Conservation (phyloP, 1,140 invertebrate genomes). For the Caerostris extrusa region DNA sequence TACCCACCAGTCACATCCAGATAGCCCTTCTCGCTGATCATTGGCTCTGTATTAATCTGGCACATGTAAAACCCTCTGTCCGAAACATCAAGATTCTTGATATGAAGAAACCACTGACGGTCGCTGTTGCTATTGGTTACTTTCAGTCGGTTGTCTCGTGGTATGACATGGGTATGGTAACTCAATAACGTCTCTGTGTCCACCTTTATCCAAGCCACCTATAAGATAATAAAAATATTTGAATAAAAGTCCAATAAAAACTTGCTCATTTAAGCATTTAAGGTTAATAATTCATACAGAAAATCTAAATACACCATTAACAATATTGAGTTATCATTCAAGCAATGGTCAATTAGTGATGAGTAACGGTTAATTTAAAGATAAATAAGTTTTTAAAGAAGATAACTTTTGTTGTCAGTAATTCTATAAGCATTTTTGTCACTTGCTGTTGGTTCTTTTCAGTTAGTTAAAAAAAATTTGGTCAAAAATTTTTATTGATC, state of each 20-base stretch:
- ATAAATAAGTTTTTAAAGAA: no score
- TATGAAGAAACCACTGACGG: conserved; percentile 88
- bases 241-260: background rate
- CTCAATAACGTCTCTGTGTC: conserved; percentile 95
- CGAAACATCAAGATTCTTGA: conserved; percentile 93
- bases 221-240: background rate
- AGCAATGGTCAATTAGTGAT: no score
- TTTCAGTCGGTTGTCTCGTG: conserved; percentile 89
- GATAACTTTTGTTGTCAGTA: no score
- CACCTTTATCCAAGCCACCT: conserved; percentile 96
- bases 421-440: no score
- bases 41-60: conserved; percentile 97
- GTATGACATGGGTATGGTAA: conserved; percentile 95
- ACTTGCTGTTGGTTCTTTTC: no score
- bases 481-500: no score
- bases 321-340: no score
- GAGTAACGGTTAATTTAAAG: no score
- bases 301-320: no score
- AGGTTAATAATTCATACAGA: no score
- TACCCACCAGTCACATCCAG: conserved; percentile 92
- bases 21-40: conserved; percentile 91
- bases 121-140: conserved; percentile 87
- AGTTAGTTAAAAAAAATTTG: no score
- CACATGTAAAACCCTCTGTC: conserved; percentile 97
- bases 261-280: no score